phyloP scores from a whole-genome alignment of 2,888 invertebrate species.

The Neoitamus cyanurus region DNA sequence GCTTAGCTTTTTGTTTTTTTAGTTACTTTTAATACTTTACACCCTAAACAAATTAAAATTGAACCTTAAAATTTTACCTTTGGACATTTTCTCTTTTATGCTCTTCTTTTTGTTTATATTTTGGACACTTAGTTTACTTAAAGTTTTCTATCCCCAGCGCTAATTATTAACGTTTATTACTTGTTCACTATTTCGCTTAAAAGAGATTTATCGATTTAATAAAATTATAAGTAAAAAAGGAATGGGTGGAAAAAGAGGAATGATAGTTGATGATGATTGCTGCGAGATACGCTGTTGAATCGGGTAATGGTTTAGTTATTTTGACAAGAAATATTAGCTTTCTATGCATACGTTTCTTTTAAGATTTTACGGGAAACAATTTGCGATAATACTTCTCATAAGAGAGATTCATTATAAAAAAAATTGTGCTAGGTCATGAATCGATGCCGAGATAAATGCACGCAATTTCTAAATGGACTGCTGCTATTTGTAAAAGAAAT shows the following conservation, averaged over 20 bases:
- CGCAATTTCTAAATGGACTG: too few species aligned
- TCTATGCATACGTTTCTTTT: background rate
- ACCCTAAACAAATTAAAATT: background rate
- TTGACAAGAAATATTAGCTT: background rate
- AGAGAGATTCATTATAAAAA: too few species aligned
- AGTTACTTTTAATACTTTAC: conserved; percentile 2
- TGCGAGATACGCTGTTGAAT: background rate
- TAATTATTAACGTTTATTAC: conserved; percentile 50
- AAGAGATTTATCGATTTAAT: background rate
- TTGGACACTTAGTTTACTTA: conserved; percentile 51
- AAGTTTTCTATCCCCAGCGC: conserved; percentile 50
- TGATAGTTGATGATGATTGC: background rate
- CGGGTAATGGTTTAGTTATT: background rate
- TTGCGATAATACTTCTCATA: too few species aligned
- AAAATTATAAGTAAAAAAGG: background rate
- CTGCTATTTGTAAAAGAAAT: too few species aligned
- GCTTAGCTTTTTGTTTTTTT: background rate
- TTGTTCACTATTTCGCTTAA: background rate
- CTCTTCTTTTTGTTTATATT: conserved; percentile 43
- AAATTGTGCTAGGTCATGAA: too few species aligned
- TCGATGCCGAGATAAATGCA: too few species aligned
- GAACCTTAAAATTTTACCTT: background rate
- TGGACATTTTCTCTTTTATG: conserved; percentile 51
- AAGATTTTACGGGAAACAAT: background rate
- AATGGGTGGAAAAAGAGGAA: background rate